phyloP scores from a whole-genome alignment of 1,140 invertebrate genomes.

The Aleiodes sp. region DNA sequence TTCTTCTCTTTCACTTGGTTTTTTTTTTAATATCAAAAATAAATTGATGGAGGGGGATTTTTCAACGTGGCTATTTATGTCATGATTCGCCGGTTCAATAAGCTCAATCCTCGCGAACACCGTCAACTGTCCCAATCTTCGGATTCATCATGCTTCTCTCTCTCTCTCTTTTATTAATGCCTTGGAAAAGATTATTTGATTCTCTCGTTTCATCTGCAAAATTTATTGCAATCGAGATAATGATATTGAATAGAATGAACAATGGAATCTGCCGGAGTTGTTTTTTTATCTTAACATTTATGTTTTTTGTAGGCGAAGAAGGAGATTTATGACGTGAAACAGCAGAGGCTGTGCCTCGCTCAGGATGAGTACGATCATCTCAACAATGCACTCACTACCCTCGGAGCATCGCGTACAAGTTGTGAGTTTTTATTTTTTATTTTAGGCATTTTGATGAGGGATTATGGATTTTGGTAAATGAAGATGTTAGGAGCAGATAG shows the following conservation, averaged over 20 bases:
- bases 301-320: conserved; percentile 86
- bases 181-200: too few species aligned
- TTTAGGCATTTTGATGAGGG: neutral
- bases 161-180: too few species aligned
- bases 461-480: too few species aligned
- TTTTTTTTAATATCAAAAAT: neutral
- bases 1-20: too few species aligned
- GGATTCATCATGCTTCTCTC: neutral
- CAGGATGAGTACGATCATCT: conserved; percentile 97
- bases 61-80: conserved; percentile 13
- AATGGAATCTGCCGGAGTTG: neutral
- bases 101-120: neutral
- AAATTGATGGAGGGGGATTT: neutral
- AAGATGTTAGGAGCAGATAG: too few species aligned
- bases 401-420: conserved; percentile 84
- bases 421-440: conserved; percentile 71
- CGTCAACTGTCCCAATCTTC: neutral
- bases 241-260: conserved; percentile 24
- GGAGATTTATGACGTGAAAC: conserved; percentile 95
- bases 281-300: conserved; percentile 26
- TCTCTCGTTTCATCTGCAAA: neutral
- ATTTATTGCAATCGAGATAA: neutral
- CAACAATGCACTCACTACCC: conserved; percentile 84
- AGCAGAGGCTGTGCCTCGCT: conserved; percentile 89
- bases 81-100: conserved; percentile 21